Percentiles rank a stretch among this genome's conserved stretches.
phyloP scores from a whole-genome alignment of 2,797 vertebrate genomes.

The Myripristis murdjan region DNA sequence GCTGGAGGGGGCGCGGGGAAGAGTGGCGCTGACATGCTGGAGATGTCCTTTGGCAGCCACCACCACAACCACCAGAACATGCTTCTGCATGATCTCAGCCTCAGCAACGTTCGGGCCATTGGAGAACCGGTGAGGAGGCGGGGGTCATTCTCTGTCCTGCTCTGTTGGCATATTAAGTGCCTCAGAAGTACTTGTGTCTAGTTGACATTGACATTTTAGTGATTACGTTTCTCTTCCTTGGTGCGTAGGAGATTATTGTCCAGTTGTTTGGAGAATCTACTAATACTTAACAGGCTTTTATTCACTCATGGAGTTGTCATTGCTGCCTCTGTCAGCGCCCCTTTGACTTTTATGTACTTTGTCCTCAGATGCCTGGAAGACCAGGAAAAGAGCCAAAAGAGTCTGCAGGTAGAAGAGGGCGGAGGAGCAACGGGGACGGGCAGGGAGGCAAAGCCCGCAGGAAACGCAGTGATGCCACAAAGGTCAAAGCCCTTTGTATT shows the following conservation, averaged over 20 bases:
- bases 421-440: slow-evolving; percentile 94
- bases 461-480: slow-evolving; percentile 92
- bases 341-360: slow-evolving; percentile 19
- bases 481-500: slow-evolving; percentile 73
- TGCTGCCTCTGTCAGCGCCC: not conserved
- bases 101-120: slow-evolving; percentile 82
- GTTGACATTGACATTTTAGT: not conserved
- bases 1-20: slow-evolving; percentile 79
- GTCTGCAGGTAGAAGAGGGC: slow-evolving; percentile 90
- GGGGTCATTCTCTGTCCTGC: not conserved
- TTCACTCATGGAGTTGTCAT: not conserved
- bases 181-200: not conserved
- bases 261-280: not conserved
- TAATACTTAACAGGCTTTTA: not conserved
- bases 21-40: slow-evolving; percentile 83
- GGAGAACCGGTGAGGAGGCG: slow-evolving; percentile 75
- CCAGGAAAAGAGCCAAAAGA: slow-evolving; percentile 90
- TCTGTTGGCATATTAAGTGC: not conserved
- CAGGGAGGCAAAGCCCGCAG: slow-evolving; percentile 95
- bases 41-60: slow-evolving; percentile 86
- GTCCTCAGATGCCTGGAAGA: slow-evolving; percentile 84
- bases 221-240: not conserved
- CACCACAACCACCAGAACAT: slow-evolving; percentile 90
- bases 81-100: slow-evolving; percentile 94
- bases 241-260: not conserved